Evolutionary conservation across 2,797 vertebrate genomes (phyloP).

Genomic region (Eupleurogrammus muticus): DNA sequence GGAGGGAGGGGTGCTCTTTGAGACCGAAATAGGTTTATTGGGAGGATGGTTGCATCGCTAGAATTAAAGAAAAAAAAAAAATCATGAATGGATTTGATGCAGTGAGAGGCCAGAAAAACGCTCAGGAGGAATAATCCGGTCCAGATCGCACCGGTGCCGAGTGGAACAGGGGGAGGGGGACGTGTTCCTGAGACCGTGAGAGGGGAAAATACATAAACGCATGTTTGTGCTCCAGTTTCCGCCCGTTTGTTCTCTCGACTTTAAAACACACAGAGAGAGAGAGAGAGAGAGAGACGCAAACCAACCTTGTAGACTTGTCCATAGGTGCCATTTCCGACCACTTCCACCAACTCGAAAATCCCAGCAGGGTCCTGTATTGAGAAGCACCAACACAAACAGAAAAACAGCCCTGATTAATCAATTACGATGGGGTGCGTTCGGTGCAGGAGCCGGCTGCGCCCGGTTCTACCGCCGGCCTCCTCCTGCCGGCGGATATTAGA

Average conservation of each 20-base stretch:
- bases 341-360: conserved; percentile 98
- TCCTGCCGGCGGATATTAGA: conserved; percentile 82
- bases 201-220: conserved; percentile 44
- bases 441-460: conserved; percentile 79
- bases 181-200: conserved; percentile 41
- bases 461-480: conserved; percentile 65
- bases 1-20: conserved; percentile 16
- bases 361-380: conserved; percentile 92
- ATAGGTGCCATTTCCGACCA: conserved; percentile 98
- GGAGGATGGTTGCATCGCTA: conserved; percentile 41
- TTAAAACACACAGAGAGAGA: conserved; percentile 1
- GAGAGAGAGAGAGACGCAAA: conserved; percentile 56
- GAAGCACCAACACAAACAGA: conserved; percentile 1
- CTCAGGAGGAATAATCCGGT: conserved; percentile 60
- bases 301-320: conserved; percentile 99
- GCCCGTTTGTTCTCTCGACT: conserved; percentile 43
- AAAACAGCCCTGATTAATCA: not conserved
- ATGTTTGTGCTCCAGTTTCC: conserved; percentile 70
- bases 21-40: conserved; percentile 51
- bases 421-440: conserved; percentile 44
- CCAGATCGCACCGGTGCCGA: conserved; percentile 42
- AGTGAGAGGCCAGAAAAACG: conserved; percentile 25
- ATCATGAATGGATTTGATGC: conserved; percentile 38
- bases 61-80: not conserved
- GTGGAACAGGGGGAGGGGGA: conserved; percentile 35